Conservation (phyloP, 2,113 vertebrate species). For the Arizona elegans region DNA sequence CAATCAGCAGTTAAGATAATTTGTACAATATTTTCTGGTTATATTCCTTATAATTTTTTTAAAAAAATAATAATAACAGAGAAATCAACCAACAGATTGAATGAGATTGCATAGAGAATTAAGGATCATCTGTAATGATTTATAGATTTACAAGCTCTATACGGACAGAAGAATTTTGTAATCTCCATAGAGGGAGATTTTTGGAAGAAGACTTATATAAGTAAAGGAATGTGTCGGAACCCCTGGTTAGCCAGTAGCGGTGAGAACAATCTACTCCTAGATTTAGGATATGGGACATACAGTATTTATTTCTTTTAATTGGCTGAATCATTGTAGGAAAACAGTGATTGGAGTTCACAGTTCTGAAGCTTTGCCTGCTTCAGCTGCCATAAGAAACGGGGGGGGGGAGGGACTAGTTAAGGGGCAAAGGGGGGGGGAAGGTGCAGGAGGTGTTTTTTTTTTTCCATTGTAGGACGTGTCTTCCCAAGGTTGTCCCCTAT, state of each 20-base stretch:
- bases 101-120: not conserved
- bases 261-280: not conserved
- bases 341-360: too few species aligned
- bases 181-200: not conserved
- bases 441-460: too few species aligned
- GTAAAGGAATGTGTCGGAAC: not conserved
- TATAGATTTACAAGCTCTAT: not conserved
- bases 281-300: not conserved
- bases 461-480: too few species aligned
- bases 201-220: not conserved
- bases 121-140: not conserved
- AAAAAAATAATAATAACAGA: too few species aligned
- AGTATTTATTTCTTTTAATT: too few species aligned
- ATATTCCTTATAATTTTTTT: not conserved
- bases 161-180: not conserved
- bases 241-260: too few species aligned
- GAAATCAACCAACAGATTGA: not conserved
- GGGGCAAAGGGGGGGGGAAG: too few species aligned
- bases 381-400: too few species aligned
- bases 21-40: not conserved
- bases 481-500: too few species aligned
- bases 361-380: too few species aligned
- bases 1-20: not conserved
- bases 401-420: too few species aligned
- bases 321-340: too few species aligned